phyloP scores from a whole-genome alignment of 37 sponge, comb jelly and placozoan genomes.

The Hexactinellida sp. region DNA sequence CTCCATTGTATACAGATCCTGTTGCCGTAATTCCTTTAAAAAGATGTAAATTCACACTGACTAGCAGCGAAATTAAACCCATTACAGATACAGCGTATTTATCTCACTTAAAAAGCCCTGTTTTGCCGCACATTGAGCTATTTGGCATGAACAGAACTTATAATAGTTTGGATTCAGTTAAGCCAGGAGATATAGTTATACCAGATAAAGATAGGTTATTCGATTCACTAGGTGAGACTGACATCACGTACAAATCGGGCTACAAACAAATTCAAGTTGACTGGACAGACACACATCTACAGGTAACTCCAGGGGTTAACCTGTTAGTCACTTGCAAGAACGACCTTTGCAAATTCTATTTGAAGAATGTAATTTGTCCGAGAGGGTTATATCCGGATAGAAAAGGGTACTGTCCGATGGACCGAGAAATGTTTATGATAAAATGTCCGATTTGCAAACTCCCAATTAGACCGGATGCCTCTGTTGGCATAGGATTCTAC shows the following conservation, averaged over 20 bases:
- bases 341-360: not conserved
- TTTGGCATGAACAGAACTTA: too few relatives aligned
- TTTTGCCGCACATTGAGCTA: too few relatives aligned
- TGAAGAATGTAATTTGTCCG: not conserved
- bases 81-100: too few relatives aligned
- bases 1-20: too few relatives aligned
- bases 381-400: slow-evolving; percentile 7
- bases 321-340: not conserved
- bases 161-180: too few relatives aligned
- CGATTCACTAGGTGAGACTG: not conserved
- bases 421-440: not conserved
- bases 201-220: too few relatives aligned
- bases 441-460: not conserved
- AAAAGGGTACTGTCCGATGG: not conserved
- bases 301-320: not conserved
- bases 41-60: too few relatives aligned
- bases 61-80: too few relatives aligned
- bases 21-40: too few relatives aligned
- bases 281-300: not conserved
- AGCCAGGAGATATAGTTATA: too few relatives aligned
- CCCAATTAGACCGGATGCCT: not conserved
- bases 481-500: not conserved
- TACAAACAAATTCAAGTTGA: not conserved
- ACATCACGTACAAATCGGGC: not conserved
- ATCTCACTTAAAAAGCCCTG: too few relatives aligned